phyloP scores from a whole-genome alignment of 2,797 vertebrate genomes.

The Cygnus olor region DNA sequence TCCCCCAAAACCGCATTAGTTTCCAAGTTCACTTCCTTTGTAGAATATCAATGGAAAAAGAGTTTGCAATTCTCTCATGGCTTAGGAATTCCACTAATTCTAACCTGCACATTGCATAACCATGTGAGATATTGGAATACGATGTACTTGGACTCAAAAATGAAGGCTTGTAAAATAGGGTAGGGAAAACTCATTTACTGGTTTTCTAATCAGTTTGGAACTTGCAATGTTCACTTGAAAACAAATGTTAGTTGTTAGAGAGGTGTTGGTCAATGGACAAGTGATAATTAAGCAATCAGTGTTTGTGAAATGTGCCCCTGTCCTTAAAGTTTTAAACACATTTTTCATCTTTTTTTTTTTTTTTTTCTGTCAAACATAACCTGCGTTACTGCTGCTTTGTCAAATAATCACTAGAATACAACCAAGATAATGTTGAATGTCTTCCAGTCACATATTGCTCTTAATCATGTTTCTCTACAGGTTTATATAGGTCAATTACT shows the following conservation, averaged over 20 bases:
- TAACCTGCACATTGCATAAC: constrained; percentile 68
- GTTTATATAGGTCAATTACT: background rate
- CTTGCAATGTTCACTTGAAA: constrained; percentile 15
- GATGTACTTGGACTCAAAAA: constrained; percentile 29
- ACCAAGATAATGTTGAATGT: background rate
- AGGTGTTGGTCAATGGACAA: background rate
- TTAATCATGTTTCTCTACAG: background rate
- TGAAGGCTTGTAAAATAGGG: constrained; percentile 26
- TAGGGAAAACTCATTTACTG: constrained; percentile 14
- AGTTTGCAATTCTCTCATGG: constrained; percentile 78
- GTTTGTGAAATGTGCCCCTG: constrained; percentile 34
- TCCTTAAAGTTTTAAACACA: constrained; percentile 42
- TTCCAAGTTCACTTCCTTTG: constrained; percentile 83
- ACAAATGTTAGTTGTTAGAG: constrained; percentile 29
- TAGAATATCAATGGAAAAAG: constrained; percentile 78
- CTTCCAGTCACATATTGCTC: background rate
- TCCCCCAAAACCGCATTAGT: constrained; percentile 69
- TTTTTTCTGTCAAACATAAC: background rate
- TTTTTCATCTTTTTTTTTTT: constrained; percentile 6
- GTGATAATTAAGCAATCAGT: constrained; percentile 54
- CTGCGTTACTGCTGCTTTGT: background rate
- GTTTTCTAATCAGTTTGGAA: constrained; percentile 46
- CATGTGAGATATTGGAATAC: constrained; percentile 54
- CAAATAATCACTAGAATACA: background rate
- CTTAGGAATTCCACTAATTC: constrained; percentile 79